Percentiles rank a stretch among this genome's conserved stretches.
These are phyloP conservation scores for Troides aeacus DNA, from an alignment of 2,888 invertebrate species.

Conservation along the genomic window DNA sequence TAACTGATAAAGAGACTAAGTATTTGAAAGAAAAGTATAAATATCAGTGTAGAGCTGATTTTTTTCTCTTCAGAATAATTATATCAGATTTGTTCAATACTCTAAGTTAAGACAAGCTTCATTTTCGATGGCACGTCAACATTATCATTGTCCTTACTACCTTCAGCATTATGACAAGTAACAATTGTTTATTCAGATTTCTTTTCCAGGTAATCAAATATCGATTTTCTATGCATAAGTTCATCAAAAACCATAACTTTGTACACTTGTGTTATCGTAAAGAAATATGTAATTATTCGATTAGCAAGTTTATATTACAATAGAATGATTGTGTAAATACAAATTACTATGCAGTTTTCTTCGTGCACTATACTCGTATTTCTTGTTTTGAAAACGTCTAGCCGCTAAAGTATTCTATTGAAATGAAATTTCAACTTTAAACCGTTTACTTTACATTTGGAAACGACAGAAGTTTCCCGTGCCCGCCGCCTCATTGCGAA, in stretches of 20 bases:
- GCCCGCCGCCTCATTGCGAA: slow-evolving; percentile 13
- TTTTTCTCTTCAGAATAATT: neutral
- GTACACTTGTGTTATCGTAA: too few species aligned
- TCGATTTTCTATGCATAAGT: too few species aligned
- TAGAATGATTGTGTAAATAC: neutral
- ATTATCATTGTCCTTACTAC: too few species aligned
- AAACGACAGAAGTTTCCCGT: slow-evolving; percentile 25
- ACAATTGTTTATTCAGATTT: too few species aligned
- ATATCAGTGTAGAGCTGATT: neutral
- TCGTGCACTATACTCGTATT: neutral
- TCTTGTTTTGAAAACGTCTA: slow-evolving; percentile 4
- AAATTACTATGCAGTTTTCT: neutral
- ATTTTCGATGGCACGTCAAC: too few species aligned
- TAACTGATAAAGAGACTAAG: neutral
- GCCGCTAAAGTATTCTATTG: slow-evolving; percentile 4
- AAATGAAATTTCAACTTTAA: slow-evolving; percentile 22
- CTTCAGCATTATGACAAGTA: too few species aligned
- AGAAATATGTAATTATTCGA: too few species aligned
- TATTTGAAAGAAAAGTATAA: neutral
- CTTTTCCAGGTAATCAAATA: too few species aligned
- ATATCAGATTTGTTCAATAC: neutral
- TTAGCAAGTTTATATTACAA: too few species aligned
- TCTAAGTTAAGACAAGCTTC: neutral
- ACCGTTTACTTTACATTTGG: slow-evolving; percentile 24
- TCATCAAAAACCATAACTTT: too few species aligned